Base-by-base conservation (phyloP, 2,888 invertebrate species). In the Apocheima hispidaria region DNA sequence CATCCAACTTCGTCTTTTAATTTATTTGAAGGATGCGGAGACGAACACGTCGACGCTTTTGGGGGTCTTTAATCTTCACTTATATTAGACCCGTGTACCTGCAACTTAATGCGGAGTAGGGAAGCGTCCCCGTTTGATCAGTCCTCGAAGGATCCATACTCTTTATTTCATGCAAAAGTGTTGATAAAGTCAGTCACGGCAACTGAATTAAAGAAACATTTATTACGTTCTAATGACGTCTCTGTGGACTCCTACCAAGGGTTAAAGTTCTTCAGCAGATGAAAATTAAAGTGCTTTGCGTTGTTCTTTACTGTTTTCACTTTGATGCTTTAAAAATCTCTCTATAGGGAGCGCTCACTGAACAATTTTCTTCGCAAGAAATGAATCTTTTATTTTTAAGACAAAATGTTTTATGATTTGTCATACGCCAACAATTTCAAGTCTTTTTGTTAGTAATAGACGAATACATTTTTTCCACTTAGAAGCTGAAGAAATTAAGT, bases 21-120 rank as follows among this genome's bases (percentile, higher is more conserved):
- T 84, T 82, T 82, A 79, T 81, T 79, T 81, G 74, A 73, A 78
- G 76, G 78, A 81, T 79, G 74, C 80, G 74, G 77, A 71, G 73
- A 69, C 69, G 78, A 73, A 74, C 71, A 75, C 76, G 79, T 80
- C 79, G 77, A 75, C 78, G 73, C 73, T 79, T 80, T 77, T 71
- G 73, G 78, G 73, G 75, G 76, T 75, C 75, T 79, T 82, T 82
- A 80, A 83, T 82, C 82, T 81, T 75, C 74, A 74, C 74, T 77
- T 78, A 74, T 79, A 80, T 82, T 72, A 69, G 69, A 73, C 72
- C 72, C 69, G 70, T 69, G 69, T 71, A 70, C 68, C 61, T 64
- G 62, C 58, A 59, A 65, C 58, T 59, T 55, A 53, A 52, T 63
- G 49, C 65, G 63, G 52, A 26, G 49, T 38, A 62, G 51, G 55